These are phyloP conservation scores for Podarcis siculus DNA, from an alignment of 2,797 vertebrate genomes.

Conservation along the genomic window DNA sequence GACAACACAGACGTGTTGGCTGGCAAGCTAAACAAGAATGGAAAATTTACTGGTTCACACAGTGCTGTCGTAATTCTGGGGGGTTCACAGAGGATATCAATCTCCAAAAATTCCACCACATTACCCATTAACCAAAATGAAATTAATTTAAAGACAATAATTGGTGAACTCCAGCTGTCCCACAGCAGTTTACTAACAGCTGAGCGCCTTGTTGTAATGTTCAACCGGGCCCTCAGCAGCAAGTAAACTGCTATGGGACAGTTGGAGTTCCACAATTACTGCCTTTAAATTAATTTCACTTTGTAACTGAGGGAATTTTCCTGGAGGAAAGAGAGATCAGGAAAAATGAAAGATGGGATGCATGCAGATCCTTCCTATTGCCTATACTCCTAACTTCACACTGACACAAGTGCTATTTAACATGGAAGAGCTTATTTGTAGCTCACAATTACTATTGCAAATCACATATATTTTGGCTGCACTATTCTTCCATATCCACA, in stretches of 20 bases:
- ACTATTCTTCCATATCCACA: not conserved
- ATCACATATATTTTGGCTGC: not conserved
- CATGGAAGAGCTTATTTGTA: not conserved
- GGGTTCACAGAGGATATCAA: not conserved
- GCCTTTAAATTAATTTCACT: not conserved
- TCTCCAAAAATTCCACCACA: not conserved
- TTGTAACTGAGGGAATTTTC: not conserved
- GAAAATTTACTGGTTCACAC: not conserved
- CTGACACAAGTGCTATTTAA: not conserved
- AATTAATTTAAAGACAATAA: not conserved
- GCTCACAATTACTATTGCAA: not conserved
- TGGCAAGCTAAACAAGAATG: not conserved
- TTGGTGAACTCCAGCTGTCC: not conserved
- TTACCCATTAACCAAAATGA: not conserved
- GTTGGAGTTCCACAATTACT: not conserved
- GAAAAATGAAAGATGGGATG: not conserved
- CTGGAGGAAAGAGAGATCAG: not conserved
- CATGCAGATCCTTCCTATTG: not conserved
- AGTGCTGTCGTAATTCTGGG: not conserved
- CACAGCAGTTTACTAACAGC: not conserved
- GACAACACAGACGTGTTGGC: not conserved
- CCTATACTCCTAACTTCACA: not conserved
- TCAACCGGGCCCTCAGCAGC: not conserved
- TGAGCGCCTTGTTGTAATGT: not conserved
- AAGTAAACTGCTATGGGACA: not conserved